Evolutionary conservation across 2,113 vertebrate genomes (phyloP).

Genomic region (Heloderma charlesbogerti): DNA sequence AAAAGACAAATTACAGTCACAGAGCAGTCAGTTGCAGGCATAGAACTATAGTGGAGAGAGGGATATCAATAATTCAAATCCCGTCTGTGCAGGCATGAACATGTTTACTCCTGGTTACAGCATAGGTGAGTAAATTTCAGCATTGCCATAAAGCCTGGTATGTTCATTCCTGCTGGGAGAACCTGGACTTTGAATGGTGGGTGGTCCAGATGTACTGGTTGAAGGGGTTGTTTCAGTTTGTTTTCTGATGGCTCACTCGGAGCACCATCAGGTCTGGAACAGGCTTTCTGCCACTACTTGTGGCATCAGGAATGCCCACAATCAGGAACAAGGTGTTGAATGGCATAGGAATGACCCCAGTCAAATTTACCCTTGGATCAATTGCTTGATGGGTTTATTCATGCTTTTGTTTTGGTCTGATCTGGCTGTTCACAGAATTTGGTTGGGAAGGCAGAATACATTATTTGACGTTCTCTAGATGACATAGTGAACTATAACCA

Average conservation of each 20-base stretch:
- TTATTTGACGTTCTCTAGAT: not conserved
- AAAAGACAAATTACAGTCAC: slow-evolving; percentile 2
- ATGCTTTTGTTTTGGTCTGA: not conserved
- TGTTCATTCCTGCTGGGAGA: not conserved
- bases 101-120: slow-evolving; percentile 8
- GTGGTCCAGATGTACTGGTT: not conserved
- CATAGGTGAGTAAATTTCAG: not conserved
- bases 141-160: not conserved
- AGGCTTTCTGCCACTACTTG: not conserved
- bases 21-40: not conserved
- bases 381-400: not conserved
- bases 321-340: not conserved
- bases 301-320: not conserved
- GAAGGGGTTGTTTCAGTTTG: not conserved
- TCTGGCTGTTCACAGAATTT: not conserved
- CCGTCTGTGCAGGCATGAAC: slow-evolving; percentile 1
- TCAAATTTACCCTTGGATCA: not conserved
- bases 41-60: not conserved
- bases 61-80: slow-evolving; percentile 10
- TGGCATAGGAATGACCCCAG: not conserved
- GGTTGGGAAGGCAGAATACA: not conserved
- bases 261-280: not conserved
- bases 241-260: not conserved
- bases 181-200: not conserved
- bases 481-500: no score